Base-by-base conservation (phyloP, 2,888 invertebrate genomes). In the Congeria kusceri region DNA sequence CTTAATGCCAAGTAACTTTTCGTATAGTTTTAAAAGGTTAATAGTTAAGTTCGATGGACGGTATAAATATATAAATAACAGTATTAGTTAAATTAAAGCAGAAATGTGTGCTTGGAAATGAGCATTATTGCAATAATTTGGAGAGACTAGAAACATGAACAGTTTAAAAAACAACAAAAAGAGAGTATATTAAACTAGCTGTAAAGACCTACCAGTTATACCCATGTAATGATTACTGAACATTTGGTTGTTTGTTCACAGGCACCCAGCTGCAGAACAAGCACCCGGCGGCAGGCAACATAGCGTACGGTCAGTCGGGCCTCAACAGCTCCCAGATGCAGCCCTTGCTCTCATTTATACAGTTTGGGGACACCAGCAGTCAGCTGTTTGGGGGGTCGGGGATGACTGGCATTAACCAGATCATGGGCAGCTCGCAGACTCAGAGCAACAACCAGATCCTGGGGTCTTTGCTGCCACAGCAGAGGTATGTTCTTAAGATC, bases 381-480 rank as follows among this genome's bases (percentile, higher is more conserved):
- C 91, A 94, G 57, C 94, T 94, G 88, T 88, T 89, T 80, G 86
- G 89, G 65, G 85, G 87, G 23, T 63, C 46, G 32, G 39, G 39
- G 39, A 39, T 39, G 39, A 53, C 53, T 9, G 53, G 53, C 9
- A 25, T 53, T 20, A 88, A 75, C 72, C 90, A 87, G 77, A 77
- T 89, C 28, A 68, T 88, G 27, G 84, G 88, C 59, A 81, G 83
- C 5, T 83, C 87, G 32, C 86, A 87, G 75, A 69, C 87, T 25
- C 94, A 94, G 84, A 86, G 89, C 72, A 90, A 83, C 64, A 91
- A 81, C 63, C 96, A 95, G 92, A 93, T 96, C 90, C 94, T 95
- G 62, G 95, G 95, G 79, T 95, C 95, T 0, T 94, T 96, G 81
- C 95, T 96, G 70, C 95, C 95, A 83, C 90, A 91, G 32, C 90